Evolutionary conservation across 2,113 vertebrate species (phyloP).

Genomic region (Melanerpes aurifrons): DNA sequence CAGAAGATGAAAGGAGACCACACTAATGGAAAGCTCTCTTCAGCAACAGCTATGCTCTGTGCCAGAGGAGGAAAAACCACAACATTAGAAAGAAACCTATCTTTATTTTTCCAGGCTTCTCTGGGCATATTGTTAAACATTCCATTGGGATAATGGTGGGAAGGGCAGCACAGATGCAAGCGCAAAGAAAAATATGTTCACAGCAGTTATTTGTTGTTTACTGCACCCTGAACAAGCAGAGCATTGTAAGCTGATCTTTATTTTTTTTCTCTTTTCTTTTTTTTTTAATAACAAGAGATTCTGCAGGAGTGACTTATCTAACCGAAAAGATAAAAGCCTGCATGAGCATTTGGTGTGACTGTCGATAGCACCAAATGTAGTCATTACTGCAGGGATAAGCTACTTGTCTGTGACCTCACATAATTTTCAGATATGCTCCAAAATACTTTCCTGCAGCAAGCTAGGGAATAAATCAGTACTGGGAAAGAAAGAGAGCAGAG

Average conservation of each 20-base stretch:
- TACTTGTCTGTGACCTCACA: neutral
- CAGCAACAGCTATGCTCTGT: neutral
- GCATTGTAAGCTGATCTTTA: neutral
- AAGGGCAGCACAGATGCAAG: neutral
- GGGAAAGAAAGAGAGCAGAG: neutral
- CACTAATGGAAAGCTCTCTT: neutral
- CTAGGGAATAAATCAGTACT: neutral
- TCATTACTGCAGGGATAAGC: constrained; percentile 17
- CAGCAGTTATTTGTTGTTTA: constrained; percentile 7
- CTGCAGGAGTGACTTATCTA: neutral
- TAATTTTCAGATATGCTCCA: constrained; percentile 24
- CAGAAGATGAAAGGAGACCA: neutral
- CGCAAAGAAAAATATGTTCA: neutral
- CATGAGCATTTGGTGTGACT: neutral
- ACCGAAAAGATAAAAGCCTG: neutral
- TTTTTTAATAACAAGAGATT: constrained; percentile 3
- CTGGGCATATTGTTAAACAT: neutral
- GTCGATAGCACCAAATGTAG: neutral
- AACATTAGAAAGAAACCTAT: neutral
- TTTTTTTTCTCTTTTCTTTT: neutral
- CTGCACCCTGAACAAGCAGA: neutral
- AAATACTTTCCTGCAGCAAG: neutral
- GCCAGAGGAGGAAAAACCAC: neutral
- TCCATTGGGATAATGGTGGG: neutral
- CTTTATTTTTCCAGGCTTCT: neutral